Conservation (phyloP, 2,797 vertebrate genomes). For the Rhincodon typus region DNA sequence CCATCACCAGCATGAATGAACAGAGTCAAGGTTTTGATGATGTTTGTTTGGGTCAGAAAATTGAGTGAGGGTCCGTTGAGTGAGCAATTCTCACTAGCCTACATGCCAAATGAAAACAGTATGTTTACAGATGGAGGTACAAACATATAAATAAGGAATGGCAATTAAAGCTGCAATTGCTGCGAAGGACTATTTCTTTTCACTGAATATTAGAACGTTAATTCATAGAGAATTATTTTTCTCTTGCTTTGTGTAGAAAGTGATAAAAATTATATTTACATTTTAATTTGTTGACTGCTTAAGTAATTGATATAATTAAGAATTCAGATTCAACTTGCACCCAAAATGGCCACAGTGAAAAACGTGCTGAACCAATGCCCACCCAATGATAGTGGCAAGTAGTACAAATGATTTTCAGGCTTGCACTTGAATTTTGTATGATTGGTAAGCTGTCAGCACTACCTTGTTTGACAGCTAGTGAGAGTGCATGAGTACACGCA, state of each 20-base stretch:
- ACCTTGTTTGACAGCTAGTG: not conserved
- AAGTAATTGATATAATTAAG: not conserved
- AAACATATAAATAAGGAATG: not conserved
- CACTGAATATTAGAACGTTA: not conserved
- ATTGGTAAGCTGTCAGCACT: not conserved
- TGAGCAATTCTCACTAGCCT: not conserved
- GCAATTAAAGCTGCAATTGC: not conserved
- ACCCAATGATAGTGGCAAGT: not conserved
- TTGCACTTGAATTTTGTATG: not conserved
- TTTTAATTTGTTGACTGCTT: not conserved
- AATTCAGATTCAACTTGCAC: not conserved
- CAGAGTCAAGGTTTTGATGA: not conserved
- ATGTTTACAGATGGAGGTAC: not conserved
- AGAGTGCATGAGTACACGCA: no score
- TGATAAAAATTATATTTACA: not conserved
- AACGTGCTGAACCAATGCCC: not conserved
- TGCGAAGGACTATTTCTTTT: not conserved
- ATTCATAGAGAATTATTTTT: not conserved
- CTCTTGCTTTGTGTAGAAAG: not conserved
- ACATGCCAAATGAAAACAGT: not conserved
- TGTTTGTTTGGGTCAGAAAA: not conserved
- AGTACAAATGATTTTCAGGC: not conserved
- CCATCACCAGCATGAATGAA: not conserved
- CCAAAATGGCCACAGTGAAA: not conserved
- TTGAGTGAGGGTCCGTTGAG: not conserved